Evolutionary conservation across 2,797 vertebrate genomes (phyloP).

Genomic region (Argya squamiceps): DNA sequence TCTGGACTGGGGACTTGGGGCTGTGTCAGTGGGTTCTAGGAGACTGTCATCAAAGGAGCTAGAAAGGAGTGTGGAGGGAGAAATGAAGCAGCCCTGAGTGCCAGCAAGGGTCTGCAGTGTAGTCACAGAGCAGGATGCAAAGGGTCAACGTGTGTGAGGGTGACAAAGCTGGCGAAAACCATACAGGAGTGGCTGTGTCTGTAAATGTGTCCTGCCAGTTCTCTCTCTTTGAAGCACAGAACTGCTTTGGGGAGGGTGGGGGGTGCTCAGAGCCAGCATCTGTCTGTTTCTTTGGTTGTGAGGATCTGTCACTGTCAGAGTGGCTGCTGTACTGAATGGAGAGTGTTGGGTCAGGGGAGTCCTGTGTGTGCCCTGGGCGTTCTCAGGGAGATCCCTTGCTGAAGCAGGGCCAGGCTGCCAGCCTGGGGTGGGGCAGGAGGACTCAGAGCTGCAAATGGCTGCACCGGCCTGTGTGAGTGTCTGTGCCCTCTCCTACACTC

Average conservation of each 20-base stretch:
- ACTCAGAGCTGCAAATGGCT: neutral
- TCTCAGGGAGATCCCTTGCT: neutral
- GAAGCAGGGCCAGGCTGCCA: neutral
- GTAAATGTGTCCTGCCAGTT: neutral
- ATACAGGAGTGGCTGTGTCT: neutral
- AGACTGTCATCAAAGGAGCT: neutral
- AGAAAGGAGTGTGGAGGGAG: neutral
- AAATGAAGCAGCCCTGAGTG: neutral
- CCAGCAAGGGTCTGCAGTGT: neutral
- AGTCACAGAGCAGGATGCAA: neutral
- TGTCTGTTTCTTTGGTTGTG: fast-evolving
- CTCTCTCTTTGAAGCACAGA: fast-evolving
- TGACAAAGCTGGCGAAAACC: neutral
- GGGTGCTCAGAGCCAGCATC: neutral
- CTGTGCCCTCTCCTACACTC: neutral
- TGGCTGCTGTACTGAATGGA: neutral
- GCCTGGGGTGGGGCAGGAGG: neutral
- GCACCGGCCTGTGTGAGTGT: neutral
- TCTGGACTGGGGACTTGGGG: neutral
- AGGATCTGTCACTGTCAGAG: neutral
- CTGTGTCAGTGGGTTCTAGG: neutral
- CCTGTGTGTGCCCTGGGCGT: fast-evolving
- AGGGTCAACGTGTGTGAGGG: neutral
- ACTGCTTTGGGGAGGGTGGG: neutral
- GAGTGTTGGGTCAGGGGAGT: neutral